Conservation (phyloP, 2,888 invertebrate species). For the Agelastica alni region DNA sequence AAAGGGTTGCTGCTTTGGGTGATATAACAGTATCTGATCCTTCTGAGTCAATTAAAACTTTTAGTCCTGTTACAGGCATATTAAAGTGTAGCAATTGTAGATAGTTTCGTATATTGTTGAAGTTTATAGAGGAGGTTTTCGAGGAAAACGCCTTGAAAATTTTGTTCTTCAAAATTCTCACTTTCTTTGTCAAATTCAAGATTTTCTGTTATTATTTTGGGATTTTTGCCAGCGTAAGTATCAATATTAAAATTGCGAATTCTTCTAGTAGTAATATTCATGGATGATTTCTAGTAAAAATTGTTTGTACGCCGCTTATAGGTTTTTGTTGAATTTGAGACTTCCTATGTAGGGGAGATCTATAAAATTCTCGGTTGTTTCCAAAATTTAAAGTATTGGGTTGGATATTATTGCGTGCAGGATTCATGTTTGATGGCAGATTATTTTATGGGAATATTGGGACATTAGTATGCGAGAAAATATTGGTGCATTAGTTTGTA, state of each 20-base stretch:
- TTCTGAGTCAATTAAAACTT: conserved; percentile 3
- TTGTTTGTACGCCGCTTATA: background rate
- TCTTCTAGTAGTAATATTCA: background rate
- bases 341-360: background rate
- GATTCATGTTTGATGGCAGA: background rate
- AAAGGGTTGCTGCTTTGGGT: background rate
- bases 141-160: background rate
- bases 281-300: background rate
- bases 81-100: background rate
- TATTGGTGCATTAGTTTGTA: background rate
- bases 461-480: background rate
- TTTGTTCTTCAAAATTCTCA: too few relatives aligned
- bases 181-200: too few relatives aligned
- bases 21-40: conserved; percentile 2
- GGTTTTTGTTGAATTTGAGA: background rate
- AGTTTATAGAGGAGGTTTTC: background rate
- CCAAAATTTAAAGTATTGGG: background rate
- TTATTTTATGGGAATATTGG: background rate
- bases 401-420: background rate
- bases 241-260: background rate
- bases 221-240: too few relatives aligned
- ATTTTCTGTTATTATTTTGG: background rate
- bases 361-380: background rate
- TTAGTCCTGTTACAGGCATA: background rate
- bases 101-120: background rate